Base-by-base conservation (phyloP, 2,113 vertebrate genomes). In the Junco hyemalis region DNA sequence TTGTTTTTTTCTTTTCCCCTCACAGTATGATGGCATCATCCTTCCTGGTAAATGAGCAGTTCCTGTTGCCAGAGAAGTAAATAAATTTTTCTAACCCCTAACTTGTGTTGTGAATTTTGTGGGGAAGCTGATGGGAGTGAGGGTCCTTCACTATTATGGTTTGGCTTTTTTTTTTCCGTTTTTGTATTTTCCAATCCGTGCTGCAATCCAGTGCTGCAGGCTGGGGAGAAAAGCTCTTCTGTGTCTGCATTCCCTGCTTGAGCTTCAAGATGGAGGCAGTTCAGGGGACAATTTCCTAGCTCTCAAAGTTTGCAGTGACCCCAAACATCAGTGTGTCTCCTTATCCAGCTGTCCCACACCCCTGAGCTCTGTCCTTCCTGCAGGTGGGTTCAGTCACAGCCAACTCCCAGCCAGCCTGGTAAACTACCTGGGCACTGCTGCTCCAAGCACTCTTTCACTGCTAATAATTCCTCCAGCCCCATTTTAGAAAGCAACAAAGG, bases 1-100 rank as follows among this genome's bases (percentile, higher is more conserved):
- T 42, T 47, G n/a, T 77, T 44, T 80, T 72, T 90, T 22, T 36
- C 22, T 36, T 72, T 73, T 78, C 86, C 88, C 76, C 36, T 98
- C 97, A 44, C 98, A 99, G 99, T 99, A 99, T 44, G 99, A 99
- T 96, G 99, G 99, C 51, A 99, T 99, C 98, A 99, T 99, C 97
- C 99, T 99, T 96, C 99, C 99, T 91, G 99, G 99, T 77, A 99
- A 99, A 98, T 99, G 97, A 99, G 69, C 95, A 94, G 97, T 89
- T 97, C 95, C 98, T 76, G 97, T 82, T 96, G 92, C 79, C 88
- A 76, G 93, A 98, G 98, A 98, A 93, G 19, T 12, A n/a, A 97
- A 98, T 98, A 98, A 97, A 96, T n/a, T 83, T 91, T 96, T 95
- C 13, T 91, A 78, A 60, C 66, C 50, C 35, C 95, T 79, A 59